These are phyloP conservation scores for Brachymystax lenok DNA, from an alignment of 2,797 vertebrate species.

Conservation along the genomic window DNA sequence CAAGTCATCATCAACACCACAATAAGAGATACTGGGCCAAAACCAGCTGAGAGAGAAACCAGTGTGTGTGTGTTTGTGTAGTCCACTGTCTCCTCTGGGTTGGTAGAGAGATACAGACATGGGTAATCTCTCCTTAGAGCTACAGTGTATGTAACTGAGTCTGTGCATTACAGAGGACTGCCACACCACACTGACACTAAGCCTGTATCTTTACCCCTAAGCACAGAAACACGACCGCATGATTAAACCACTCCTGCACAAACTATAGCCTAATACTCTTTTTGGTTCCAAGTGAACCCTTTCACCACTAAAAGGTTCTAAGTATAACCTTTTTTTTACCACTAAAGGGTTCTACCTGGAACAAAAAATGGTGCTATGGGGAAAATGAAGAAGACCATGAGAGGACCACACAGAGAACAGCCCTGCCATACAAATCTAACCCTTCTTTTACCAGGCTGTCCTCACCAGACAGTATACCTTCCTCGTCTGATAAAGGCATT, in stretches of 20 bases:
- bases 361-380: too few species aligned
- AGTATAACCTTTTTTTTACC: too few species aligned
- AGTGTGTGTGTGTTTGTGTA: not conserved
- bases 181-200: not conserved
- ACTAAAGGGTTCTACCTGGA: too few species aligned
- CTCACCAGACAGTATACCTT: not conserved
- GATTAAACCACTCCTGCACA: not conserved
- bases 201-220: not conserved
- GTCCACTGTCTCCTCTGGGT: conserved; percentile 15
- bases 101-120: not conserved
- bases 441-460: not conserved
- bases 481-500: not conserved
- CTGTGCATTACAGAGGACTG: not conserved
- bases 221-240: not conserved
- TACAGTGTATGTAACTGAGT: not conserved
- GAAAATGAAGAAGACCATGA: not conserved
- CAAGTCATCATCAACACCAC: not conserved
- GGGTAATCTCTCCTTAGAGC: not conserved
- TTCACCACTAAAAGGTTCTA: too few species aligned
- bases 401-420: not conserved
- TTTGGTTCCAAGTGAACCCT: too few species aligned
- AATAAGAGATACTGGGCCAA: not conserved
- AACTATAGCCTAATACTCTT: too few species aligned
- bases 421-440: not conserved
- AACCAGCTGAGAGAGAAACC: not conserved